Evolutionary conservation across 2,113 vertebrate species (phyloP).

Genomic region (Eonycteris spelaea): DNA sequence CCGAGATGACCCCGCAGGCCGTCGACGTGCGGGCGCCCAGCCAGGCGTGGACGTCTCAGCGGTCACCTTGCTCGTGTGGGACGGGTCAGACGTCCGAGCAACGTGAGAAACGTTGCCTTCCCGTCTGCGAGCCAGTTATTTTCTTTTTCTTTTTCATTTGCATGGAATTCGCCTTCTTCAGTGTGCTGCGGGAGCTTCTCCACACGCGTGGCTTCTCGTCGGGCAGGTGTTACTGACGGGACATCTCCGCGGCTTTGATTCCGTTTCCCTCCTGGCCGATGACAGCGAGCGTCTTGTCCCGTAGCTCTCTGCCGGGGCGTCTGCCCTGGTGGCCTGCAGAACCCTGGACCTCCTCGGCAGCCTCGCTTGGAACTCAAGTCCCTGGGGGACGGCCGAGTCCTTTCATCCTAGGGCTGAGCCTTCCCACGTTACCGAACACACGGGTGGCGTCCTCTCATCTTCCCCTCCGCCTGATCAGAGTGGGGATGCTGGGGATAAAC

Average conservation of each 20-base stretch:
- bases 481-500: no score
- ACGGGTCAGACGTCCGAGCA: not conserved
- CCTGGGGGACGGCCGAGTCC: accelerated
- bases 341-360: accelerated
- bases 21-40: no score
- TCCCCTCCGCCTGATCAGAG: not conserved
- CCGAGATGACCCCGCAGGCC: not conserved
- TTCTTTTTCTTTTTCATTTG: not conserved
- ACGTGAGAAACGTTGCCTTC: accelerated
- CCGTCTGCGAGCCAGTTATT: not conserved
- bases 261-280: no score
- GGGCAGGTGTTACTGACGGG: accelerated
- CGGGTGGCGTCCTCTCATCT: accelerated
- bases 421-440: accelerated
- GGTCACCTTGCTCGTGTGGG: accelerated
- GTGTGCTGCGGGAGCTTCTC: not conserved
- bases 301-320: accelerated
- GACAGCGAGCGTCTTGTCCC: accelerated
- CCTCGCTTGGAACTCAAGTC: accelerated
- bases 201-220: accelerated
- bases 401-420: no score
- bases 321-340: not conserved
- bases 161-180: not conserved
- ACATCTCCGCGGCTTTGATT: accelerated
- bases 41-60: accelerated